Percentiles rank a stretch among this genome's conserved stretches.
Evolutionary conservation across 2,797 vertebrate genomes (phyloP).

Genomic region (Malacoctenus gilli): DNA sequence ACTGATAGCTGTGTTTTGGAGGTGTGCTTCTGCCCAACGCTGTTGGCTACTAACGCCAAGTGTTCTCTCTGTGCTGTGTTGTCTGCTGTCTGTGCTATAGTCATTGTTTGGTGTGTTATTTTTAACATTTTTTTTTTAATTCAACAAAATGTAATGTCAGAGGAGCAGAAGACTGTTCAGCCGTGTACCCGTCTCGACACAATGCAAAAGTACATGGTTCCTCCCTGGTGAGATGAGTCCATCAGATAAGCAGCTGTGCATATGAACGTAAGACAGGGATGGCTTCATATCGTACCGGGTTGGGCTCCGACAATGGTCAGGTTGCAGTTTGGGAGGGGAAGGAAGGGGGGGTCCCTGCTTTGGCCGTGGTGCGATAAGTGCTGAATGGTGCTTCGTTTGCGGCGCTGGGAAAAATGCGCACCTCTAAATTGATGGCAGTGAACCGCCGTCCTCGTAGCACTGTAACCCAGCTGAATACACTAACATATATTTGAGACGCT

Average conservation of each 20-base stretch:
- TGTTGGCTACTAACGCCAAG: not conserved
- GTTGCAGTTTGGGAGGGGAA: too few species aligned
- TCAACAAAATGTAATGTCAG: not conserved
- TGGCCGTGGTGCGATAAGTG: not conserved
- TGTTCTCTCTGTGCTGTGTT: not conserved
- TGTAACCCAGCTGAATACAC: too few species aligned
- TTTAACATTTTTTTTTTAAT: too few species aligned
- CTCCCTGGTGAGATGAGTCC: constrained; percentile 10
- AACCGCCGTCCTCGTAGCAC: too few species aligned
- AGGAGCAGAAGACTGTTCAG: constrained; percentile 14
- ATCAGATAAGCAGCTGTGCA: constrained; percentile 2
- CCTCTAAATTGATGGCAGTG: too few species aligned
- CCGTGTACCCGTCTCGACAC: constrained; percentile 16
- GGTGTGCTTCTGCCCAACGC: not conserved
- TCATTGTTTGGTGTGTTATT: not conserved
- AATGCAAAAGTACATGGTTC: constrained; percentile 27
- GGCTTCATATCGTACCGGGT: too few species aligned
- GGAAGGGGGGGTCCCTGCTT: too few species aligned
- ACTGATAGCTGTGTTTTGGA: too few species aligned
- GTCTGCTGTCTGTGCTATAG: not conserved
- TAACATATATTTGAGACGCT: too few species aligned
- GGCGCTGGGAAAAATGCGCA: not conserved
- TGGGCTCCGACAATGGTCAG: too few species aligned
- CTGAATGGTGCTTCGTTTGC: not conserved
- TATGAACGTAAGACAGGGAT: not conserved